These are phyloP conservation scores for Talpa occidentalis DNA, from an alignment of 2,113 vertebrate species.

Conservation along the genomic window DNA sequence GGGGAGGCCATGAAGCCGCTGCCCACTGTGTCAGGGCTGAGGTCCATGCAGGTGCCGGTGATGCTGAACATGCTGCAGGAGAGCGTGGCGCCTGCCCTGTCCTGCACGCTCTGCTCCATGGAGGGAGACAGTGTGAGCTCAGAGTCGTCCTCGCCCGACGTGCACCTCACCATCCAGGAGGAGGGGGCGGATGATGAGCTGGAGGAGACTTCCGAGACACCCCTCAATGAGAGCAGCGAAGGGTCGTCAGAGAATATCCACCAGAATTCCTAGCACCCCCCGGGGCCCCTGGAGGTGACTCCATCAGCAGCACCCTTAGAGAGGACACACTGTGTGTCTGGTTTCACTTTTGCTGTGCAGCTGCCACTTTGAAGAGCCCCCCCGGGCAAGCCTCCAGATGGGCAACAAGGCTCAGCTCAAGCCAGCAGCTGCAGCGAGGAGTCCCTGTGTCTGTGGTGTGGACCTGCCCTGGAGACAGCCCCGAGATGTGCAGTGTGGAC, in stretches of 20 bases:
- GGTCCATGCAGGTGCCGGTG: conserved; percentile 86
- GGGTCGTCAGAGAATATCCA: conserved; percentile 87
- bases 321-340: conserved; percentile 60
- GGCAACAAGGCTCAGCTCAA: not conserved
- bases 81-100: conserved; percentile 88
- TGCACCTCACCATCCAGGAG: conserved; percentile 94
- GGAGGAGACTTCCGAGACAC: conserved; percentile 86
- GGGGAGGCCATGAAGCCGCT: conserved; percentile 90
- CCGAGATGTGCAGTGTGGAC: conserved; percentile 37
- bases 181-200: conserved; percentile 89
- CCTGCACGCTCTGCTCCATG: conserved; percentile 92
- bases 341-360: conserved; percentile 72
- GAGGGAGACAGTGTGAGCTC: conserved; percentile 96
- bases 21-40: conserved; percentile 82
- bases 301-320: not conserved
- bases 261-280: conserved; percentile 84
- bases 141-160: conserved; percentile 93
- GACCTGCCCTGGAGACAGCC: not conserved
- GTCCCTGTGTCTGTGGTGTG: not conserved
- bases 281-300: conserved; percentile 49
- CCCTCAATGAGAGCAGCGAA: conserved; percentile 86
- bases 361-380: conserved; percentile 63
- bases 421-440: conserved; percentile 49
- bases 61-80: conserved; percentile 89
- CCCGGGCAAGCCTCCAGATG: not conserved